Percentiles rank a stretch among this genome's conserved stretches.
phyloP scores from a whole-genome alignment of 1,140 invertebrate genomes.

The Chironomus striatipennis region DNA sequence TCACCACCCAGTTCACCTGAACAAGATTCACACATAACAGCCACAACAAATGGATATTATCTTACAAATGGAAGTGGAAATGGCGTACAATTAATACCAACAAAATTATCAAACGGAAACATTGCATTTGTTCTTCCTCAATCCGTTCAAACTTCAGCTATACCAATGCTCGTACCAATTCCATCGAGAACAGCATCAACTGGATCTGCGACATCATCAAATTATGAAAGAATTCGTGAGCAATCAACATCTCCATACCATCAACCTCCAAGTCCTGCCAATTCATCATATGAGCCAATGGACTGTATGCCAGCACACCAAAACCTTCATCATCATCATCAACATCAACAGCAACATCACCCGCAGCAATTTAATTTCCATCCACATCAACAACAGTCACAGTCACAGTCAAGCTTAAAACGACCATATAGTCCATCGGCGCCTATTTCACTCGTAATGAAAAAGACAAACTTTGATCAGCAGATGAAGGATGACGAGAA shows the following conservation, averaged over 20 bases:
- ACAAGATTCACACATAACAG: conserved; percentile 43
- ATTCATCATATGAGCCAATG: conserved; percentile 39
- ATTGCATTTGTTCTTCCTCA: conserved; percentile 66
- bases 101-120: conserved; percentile 67
- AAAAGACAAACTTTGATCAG: conserved; percentile 46
- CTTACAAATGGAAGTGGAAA: conserved; percentile 52
- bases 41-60: conserved; percentile 47
- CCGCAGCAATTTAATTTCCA: conserved; percentile 37
- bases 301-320: conserved; percentile 41
- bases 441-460: conserved; percentile 61
- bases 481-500: conserved; percentile 46
- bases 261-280: conserved; percentile 36
- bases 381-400: conserved; percentile 27
- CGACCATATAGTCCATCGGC: conserved; percentile 46
- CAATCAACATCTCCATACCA: conserved; percentile 40
- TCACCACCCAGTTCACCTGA: conserved; percentile 40
- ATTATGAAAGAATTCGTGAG: conserved; percentile 39
- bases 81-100: conserved; percentile 69
- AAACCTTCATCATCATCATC: conserved; percentile 40
- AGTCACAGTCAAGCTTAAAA: background rate
- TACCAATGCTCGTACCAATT: conserved; percentile 60
- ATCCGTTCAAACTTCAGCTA: conserved; percentile 41
- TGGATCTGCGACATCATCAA: conserved; percentile 49
- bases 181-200: conserved; percentile 60
- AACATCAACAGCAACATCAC: conserved; percentile 35